Conservation (phyloP, 2,888 invertebrate species). For the Venusia cambrica region DNA sequence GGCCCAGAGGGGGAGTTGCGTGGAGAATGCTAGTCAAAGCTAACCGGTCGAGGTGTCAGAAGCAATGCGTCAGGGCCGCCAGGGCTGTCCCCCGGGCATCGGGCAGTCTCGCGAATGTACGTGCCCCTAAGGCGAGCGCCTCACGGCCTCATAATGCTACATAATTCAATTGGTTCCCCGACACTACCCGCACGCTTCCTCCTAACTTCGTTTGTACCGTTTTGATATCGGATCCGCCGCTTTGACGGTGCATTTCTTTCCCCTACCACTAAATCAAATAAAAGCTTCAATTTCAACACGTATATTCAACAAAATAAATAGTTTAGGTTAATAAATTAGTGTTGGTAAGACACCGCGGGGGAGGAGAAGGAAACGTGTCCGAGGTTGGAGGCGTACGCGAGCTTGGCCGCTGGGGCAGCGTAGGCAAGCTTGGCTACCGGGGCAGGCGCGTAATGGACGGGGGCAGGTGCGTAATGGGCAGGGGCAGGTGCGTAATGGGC, state of each 20-base stretch:
- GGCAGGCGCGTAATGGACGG: conserved; percentile 30
- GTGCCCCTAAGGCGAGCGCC: conserved; percentile 49
- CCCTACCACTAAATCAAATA: conserved; percentile 43
- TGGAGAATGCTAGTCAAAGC: conserved; percentile 33
- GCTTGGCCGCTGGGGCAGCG: conserved; percentile 40
- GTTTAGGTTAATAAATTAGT: conserved; percentile 48
- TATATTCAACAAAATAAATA: conserved; percentile 61
- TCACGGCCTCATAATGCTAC: conserved; percentile 75
- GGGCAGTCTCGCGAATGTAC: no score
- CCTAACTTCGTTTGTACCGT: conserved; percentile 76
- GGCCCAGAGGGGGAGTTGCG: conserved; percentile 33
- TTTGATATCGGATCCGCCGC: conserved; percentile 78
- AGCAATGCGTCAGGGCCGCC: conserved; percentile 68
- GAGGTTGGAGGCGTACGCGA: conserved; percentile 43
- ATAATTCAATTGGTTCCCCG: conserved; percentile 79
- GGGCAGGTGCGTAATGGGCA: conserved; percentile 31
- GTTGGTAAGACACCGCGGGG: conserved; percentile 63
- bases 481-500: conserved; percentile 39
- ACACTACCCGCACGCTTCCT: conserved; percentile 77
- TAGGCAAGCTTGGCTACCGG: conserved; percentile 40
- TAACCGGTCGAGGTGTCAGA: conserved; percentile 70
- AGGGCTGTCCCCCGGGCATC: conserved; percentile 42
- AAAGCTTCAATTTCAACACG: conserved; percentile 44
- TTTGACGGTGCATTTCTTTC: conserved; percentile 68
- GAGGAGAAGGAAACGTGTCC: conserved; percentile 61